phyloP scores from a whole-genome alignment of 1,140 invertebrate genomes.

The Heliconius melpomene region DNA sequence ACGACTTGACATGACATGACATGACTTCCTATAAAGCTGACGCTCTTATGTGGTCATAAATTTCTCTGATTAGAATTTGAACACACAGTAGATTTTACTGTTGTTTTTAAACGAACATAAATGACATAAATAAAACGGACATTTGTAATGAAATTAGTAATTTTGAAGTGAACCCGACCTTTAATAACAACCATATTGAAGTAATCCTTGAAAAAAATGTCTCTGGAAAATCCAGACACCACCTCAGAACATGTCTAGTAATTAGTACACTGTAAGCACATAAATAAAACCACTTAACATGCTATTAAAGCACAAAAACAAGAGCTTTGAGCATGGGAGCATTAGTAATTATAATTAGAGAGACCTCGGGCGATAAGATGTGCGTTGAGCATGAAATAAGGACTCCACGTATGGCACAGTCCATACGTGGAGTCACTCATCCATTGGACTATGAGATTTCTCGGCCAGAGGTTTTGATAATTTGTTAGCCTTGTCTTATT shows the following conservation, averaged over 20 bases:
- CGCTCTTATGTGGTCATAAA: too few relatives aligned
- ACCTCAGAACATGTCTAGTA: not conserved
- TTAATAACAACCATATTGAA: too few relatives aligned
- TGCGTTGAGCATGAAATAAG: constrained; percentile 76
- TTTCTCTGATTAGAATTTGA: too few relatives aligned
- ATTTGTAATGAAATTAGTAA: too few relatives aligned
- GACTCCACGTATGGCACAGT: constrained; percentile 48
- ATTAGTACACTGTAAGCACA: constrained; percentile 8
- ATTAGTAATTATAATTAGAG: constrained; percentile 76
- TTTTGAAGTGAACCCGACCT: too few relatives aligned
- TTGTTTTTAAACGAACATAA: too few relatives aligned
- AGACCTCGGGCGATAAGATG: constrained; percentile 75
- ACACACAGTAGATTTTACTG: too few relatives aligned
- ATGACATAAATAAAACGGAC: too few relatives aligned
- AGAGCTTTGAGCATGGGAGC: constrained; percentile 66
- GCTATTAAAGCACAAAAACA: constrained; percentile 60
- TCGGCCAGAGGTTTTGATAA: constrained; percentile 7
- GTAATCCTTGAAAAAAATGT: not conserved
- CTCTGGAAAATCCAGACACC: not conserved
- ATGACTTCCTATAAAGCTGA: too few relatives aligned
- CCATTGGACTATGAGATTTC: constrained; percentile 46
- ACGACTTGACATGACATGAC: too few relatives aligned
- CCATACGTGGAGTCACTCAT: constrained; percentile 67
- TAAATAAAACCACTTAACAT: constrained; percentile 38
- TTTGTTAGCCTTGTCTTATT: constrained; percentile 9